These are phyloP conservation scores for Ormyrus pomaceus DNA, from an alignment of 2,888 invertebrate species.

Conservation along the genomic window DNA sequence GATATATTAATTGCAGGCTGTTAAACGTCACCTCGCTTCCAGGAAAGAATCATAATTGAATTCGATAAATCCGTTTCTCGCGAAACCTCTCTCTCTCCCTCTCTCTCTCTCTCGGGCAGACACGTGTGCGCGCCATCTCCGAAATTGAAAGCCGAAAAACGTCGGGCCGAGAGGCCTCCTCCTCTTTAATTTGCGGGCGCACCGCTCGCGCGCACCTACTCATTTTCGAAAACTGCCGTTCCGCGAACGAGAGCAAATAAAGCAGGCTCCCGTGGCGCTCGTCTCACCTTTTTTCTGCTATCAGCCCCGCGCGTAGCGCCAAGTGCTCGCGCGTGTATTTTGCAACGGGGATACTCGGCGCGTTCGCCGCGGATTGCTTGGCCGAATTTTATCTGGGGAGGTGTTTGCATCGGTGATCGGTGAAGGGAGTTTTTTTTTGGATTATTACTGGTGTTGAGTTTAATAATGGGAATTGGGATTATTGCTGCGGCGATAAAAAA, in stretches of 20 bases:
- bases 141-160: constrained; percentile 43
- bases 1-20: not conserved
- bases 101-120: too few species aligned
- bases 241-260: constrained; percentile 52
- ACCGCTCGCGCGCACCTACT: constrained; percentile 33
- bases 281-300: not conserved
- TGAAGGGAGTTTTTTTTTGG: not conserved
- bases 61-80: constrained; percentile 48
- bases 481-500: too few species aligned
- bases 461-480: not conserved
- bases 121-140: not conserved
- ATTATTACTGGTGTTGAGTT: not conserved
- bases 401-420: not conserved
- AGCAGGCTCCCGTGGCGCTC: not conserved
- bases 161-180: constrained; percentile 16
- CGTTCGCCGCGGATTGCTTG: too few species aligned
- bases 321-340: too few species aligned
- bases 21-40: not conserved
- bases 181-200: constrained; percentile 54
- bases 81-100: too few species aligned
- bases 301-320: too few species aligned
- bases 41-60: constrained; percentile 48
- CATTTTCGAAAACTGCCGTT: constrained; percentile 46
- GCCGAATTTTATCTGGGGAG: too few species aligned
- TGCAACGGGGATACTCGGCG: too few species aligned